A percentile compares a stretch with the other conserved stretches of the same genome.
phyloP scores from a whole-genome alignment of 2,797 vertebrate genomes.

The Pantherophis vulpinus region DNA sequence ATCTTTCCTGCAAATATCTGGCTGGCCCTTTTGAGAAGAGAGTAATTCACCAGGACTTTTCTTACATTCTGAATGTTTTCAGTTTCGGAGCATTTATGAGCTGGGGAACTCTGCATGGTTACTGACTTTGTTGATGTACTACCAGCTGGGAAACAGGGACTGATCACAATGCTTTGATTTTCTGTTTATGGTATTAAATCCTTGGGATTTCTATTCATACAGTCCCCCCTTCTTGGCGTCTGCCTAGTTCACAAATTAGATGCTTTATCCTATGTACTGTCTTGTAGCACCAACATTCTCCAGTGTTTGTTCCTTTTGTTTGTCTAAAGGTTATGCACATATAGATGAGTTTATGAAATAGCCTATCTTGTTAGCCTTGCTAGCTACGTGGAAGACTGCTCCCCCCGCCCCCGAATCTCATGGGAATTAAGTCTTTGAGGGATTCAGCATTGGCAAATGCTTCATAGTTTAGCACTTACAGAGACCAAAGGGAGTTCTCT shows the following conservation, averaged over 20 bases:
- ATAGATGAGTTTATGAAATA: not conserved
- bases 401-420: too few relatives aligned
- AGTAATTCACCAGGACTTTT: not conserved
- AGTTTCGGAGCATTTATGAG: not conserved
- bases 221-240: not conserved
- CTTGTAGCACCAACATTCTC: not conserved
- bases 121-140: not conserved
- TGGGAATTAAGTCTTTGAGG: not conserved
- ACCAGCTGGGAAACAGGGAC: not conserved
- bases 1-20: not conserved
- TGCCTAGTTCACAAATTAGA: not conserved
- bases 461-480: not conserved
- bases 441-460: not conserved
- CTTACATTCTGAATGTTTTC: not conserved
- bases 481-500: not conserved
- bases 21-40: not conserved
- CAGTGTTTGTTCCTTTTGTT: too few relatives aligned
- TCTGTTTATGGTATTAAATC: not conserved
- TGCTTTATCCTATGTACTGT: not conserved
- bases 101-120: not conserved
- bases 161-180: not conserved
- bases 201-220: not conserved
- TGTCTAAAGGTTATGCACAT: too few relatives aligned
- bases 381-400: not conserved
- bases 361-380: not conserved